phyloP scores from a whole-genome alignment of 1,140 invertebrate species.

The Drosophila kurseongensis region DNA sequence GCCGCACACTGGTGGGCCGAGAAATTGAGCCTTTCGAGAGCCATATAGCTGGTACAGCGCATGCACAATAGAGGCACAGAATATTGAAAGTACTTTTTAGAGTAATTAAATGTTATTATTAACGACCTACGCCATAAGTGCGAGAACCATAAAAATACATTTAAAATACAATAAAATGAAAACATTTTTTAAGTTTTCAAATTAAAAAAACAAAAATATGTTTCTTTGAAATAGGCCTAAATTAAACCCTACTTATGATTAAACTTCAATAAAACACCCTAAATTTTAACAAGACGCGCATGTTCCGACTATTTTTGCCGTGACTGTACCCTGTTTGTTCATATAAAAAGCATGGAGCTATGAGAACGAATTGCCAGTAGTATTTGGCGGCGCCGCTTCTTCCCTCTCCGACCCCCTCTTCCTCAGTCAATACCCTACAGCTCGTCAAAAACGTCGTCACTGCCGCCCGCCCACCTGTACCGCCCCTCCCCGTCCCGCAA shows the following conservation, averaged over 20 bases:
- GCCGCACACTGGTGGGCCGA: slow-evolving; percentile 50
- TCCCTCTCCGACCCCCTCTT: slow-evolving; percentile 18
- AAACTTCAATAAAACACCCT: slow-evolving; percentile 3
- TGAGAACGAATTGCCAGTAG: slow-evolving; percentile 80
- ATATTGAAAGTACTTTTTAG: slow-evolving; percentile 46
- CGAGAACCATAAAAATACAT: background rate
- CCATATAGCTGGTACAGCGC: slow-evolving; percentile 45
- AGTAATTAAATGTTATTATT: background rate
- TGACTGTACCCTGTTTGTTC: slow-evolving; percentile 75
- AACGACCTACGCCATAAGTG: background rate
- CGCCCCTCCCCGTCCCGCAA: slow-evolving; percentile 4
- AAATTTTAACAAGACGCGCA: slow-evolving; percentile 45
- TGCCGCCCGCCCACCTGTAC: slow-evolving; percentile 61
- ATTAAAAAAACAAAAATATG: background rate
- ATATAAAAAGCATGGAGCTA: slow-evolving; percentile 79
- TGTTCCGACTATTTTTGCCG: slow-evolving; percentile 76
- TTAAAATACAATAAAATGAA: background rate
- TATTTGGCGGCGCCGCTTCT: slow-evolving; percentile 69
- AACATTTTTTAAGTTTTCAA: background rate
- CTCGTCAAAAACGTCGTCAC: slow-evolving; percentile 25
- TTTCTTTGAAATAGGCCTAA: background rate
- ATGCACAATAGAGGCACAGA: slow-evolving; percentile 64
- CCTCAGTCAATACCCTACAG: background rate
- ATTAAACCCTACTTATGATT: slow-evolving; percentile 7
- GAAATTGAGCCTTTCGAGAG: slow-evolving; percentile 18